These are phyloP conservation scores for Falco biarmicus DNA, from an alignment of 2,797 vertebrate species.

Conservation along the genomic window DNA sequence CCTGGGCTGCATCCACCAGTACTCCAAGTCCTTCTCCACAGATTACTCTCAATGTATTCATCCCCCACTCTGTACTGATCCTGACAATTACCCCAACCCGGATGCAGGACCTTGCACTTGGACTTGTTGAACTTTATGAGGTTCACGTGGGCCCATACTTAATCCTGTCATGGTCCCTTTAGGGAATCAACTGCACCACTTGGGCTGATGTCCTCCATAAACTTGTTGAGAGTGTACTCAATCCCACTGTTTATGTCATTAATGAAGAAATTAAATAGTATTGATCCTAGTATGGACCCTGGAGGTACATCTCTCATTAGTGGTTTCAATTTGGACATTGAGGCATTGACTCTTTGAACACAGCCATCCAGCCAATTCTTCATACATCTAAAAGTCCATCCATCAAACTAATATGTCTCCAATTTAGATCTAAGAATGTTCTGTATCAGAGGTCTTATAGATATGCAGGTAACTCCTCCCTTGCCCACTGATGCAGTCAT, in stretches of 20 bases:
- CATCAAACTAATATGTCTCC: not conserved
- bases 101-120: no score
- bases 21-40: not conserved
- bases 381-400: not conserved
- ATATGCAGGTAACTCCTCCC: no score
- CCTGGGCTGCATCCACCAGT: not conserved
- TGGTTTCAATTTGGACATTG: not conserved
- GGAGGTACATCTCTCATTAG: not conserved
- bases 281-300: not conserved
- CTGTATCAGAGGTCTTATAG: no score
- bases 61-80: no score
- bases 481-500: no score
- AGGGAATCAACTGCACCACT: no score
- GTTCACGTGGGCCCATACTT: no score
- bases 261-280: not conserved
- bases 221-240: no score
- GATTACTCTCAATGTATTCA: not conserved
- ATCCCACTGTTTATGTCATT: no score
- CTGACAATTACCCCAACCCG: not conserved
- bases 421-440: not conserved
- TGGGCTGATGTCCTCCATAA: no score
- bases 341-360: not conserved
- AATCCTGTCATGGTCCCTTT: no score
- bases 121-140: no score
- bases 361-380: not conserved